phyloP scores from a whole-genome alignment of 2,113 vertebrate species.

The Dipodomys ordii region DNA sequence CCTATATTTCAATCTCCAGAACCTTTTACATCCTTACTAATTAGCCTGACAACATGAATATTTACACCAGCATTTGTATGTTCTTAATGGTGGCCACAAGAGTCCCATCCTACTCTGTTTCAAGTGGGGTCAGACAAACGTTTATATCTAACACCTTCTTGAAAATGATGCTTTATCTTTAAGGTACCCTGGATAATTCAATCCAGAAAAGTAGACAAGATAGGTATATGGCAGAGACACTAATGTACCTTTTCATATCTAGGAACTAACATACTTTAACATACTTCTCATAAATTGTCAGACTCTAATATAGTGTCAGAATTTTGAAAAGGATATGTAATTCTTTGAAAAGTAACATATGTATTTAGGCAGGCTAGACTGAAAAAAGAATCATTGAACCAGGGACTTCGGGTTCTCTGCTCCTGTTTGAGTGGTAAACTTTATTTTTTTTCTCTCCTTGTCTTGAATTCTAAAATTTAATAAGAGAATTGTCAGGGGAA shows the following conservation, averaged over 20 bases:
- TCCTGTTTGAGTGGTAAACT: slow-evolving; percentile 42
- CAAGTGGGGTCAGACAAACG: neutral
- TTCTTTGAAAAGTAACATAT: slow-evolving; percentile 68
- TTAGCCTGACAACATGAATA: neutral
- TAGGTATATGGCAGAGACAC: neutral
- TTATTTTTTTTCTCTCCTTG: slow-evolving; percentile 6
- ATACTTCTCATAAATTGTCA: slow-evolving; percentile 52
- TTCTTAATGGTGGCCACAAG: neutral
- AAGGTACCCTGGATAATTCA: neutral
- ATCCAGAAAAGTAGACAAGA: neutral
- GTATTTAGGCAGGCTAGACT: slow-evolving; percentile 64
- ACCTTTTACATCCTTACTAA: neutral
- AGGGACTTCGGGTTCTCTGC: slow-evolving; percentile 35
- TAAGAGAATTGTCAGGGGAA: slow-evolving; percentile 51
- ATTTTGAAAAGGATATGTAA: slow-evolving; percentile 63
- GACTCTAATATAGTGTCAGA: slow-evolving; percentile 59
- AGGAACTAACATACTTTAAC: neutral
- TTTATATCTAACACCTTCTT: neutral
- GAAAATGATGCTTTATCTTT: neutral
- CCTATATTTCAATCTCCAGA: neutral
- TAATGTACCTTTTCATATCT: slow-evolving; percentile 20
- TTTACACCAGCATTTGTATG: neutral
- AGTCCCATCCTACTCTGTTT: neutral
- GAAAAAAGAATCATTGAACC: slow-evolving; percentile 61
- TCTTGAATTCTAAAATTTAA: slow-evolving; percentile 63